A percentile compares a stretch with the other conserved stretches of the same genome.
phyloP scores from a whole-genome alignment of 2,888 invertebrate species.

The Octonoba sinensis region DNA sequence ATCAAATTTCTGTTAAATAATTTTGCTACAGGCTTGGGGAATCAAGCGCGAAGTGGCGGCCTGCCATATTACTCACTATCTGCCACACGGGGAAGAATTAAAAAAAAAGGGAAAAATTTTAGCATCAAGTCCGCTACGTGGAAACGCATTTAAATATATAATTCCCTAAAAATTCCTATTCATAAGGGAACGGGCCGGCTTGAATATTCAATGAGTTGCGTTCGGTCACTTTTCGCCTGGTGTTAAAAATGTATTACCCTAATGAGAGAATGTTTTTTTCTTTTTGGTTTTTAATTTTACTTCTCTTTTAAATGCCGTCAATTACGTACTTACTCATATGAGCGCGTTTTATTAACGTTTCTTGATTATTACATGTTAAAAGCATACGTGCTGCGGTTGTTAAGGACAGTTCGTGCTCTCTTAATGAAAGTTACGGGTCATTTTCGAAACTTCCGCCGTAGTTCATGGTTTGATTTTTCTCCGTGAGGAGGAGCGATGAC shows the following conservation, averaged over 20 bases:
- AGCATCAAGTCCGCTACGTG: background rate
- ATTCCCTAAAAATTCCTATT: constrained; percentile 44
- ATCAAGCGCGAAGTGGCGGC: background rate
- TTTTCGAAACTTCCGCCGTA: no score
- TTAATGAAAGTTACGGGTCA: no score
- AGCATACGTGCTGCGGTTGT: background rate
- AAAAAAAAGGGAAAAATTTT: background rate
- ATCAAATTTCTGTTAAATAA: constrained; percentile 7
- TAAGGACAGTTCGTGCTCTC: background rate
- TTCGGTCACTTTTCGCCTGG: constrained; percentile 13
- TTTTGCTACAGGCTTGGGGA: background rate
- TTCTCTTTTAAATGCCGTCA: constrained; percentile 2
- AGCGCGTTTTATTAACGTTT: background rate
- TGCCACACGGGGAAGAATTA: background rate
- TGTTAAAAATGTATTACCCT: constrained; percentile 58
- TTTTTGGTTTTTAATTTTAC: background rate
- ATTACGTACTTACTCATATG: background rate
- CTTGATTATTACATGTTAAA: background rate
- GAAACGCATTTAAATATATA: constrained; percentile 58
- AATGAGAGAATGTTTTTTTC: constrained; percentile 21
- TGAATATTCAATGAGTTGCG: constrained; percentile 47
- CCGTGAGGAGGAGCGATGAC: no score
- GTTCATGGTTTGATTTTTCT: no score
- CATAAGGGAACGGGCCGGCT: constrained; percentile 14
- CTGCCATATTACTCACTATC: constrained; percentile 1